Conservation (phyloP, 2,888 invertebrate species). For the Tenthredo mesomela region DNA sequence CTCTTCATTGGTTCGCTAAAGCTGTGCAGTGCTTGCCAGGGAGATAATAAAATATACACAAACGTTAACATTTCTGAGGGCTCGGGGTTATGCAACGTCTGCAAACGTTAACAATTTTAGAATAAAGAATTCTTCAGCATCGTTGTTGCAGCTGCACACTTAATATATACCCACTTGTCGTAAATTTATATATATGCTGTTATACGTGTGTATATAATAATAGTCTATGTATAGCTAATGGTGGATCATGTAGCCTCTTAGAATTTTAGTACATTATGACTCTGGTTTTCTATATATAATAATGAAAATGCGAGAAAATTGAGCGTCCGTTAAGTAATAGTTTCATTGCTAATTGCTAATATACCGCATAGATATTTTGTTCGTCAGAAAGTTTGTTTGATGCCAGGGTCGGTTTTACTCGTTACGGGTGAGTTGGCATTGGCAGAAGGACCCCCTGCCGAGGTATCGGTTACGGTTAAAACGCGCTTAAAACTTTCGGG, state of each 20-base stretch:
- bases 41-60: neutral
- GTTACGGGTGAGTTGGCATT: slow-evolving; percentile 37
- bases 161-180: neutral
- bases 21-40: neutral
- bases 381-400: neutral
- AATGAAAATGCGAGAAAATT: neutral
- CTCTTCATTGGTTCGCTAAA: neutral
- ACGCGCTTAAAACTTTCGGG: slow-evolving; percentile 73
- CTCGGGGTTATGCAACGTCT: neutral
- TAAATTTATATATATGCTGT: neutral
- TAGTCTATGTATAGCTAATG: neutral
- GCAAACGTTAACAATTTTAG: neutral
- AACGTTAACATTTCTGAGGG: neutral
- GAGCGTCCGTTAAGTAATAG: neutral
- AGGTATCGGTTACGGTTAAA: slow-evolving; percentile 77
- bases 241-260: neutral
- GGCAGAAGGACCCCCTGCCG: slow-evolving; percentile 68
- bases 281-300: neutral
- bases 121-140: neutral
- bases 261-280: neutral
- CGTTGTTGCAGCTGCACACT: neutral
- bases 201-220: neutral
- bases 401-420: neutral
- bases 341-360: slow-evolving; percentile 11
- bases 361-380: neutral